Percentiles rank a stretch among this genome's conserved stretches.
phyloP scores from a whole-genome alignment of 2,888 invertebrate species.

The Spilosoma lubricipeda region DNA sequence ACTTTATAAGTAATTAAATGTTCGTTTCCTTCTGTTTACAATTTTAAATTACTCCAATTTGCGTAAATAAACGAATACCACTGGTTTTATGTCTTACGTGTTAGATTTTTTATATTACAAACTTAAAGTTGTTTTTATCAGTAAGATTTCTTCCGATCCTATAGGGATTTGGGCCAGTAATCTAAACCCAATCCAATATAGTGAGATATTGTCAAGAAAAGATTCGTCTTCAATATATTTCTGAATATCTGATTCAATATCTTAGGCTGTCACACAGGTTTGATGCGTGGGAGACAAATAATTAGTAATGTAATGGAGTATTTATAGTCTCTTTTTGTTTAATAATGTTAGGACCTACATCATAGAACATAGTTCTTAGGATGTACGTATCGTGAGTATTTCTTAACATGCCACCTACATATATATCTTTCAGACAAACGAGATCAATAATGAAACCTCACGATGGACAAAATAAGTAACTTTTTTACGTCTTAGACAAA shows the following conservation, averaged over 20 bases:
- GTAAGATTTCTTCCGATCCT: slow-evolving; percentile 42
- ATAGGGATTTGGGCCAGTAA: slow-evolving; percentile 31
- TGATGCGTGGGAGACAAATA: background rate
- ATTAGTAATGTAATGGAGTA: background rate
- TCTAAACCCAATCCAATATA: slow-evolving; percentile 31
- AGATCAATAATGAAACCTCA: too few relatives aligned
- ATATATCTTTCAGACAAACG: background rate
- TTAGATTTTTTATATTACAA: slow-evolving; percentile 18
- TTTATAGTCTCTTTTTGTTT: background rate
- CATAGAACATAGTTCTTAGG: too few relatives aligned
- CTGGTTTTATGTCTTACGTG: background rate
- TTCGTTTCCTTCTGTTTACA: background rate
- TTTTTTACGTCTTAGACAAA: background rate
- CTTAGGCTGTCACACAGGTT: background rate
- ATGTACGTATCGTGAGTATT: too few relatives aligned
- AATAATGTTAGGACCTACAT: too few relatives aligned
- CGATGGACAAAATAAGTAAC: background rate
- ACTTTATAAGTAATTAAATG: background rate
- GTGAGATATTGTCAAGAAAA: slow-evolving; percentile 23
- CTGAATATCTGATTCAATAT: background rate
- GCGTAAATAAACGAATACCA: background rate
- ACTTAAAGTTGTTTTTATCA: slow-evolving; percentile 48
- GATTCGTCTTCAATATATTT: slow-evolving; percentile 13
- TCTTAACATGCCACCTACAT: too few relatives aligned
- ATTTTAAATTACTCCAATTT: background rate